phyloP scores from a whole-genome alignment of 2,888 invertebrate genomes.

The Ectemnius continuus region DNA sequence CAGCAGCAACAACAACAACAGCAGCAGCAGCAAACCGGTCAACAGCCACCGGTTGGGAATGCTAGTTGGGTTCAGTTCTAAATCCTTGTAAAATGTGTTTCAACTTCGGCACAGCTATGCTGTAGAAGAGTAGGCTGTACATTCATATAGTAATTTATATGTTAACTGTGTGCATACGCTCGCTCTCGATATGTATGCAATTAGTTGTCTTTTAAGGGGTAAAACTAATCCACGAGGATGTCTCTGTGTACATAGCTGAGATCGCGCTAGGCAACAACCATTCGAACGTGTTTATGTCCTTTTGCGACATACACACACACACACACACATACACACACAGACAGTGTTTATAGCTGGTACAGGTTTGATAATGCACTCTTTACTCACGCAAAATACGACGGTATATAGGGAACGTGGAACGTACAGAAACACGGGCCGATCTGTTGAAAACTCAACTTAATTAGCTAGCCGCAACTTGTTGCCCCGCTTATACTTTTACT shows the following conservation, averaged over 20 bases:
- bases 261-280: slow-evolving; percentile 15
- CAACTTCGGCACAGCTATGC: slow-evolving; percentile 57
- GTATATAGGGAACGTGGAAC: background rate
- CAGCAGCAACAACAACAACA: slow-evolving; percentile 50
- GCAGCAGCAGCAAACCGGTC: slow-evolving; percentile 56
- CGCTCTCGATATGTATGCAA: slow-evolving; percentile 26
- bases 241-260: slow-evolving; percentile 45
- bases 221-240: slow-evolving; percentile 42
- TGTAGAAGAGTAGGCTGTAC: slow-evolving; percentile 61
- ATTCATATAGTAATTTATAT: slow-evolving; percentile 49
- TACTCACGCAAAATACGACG: background rate
- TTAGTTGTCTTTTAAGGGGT: slow-evolving; percentile 57
- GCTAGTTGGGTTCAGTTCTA: slow-evolving; percentile 78
- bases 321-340: background rate
- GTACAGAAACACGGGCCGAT: background rate
- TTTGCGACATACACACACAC: slow-evolving; percentile 9
- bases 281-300: slow-evolving; percentile 17
- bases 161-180: slow-evolving; percentile 23
- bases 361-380: slow-evolving; percentile 15
- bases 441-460: background rate
- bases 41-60: slow-evolving; percentile 66
- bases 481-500: background rate
- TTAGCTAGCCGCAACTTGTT: background rate
- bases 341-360: slow-evolving; percentile 18
- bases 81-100: slow-evolving; percentile 53